These are phyloP conservation scores for Hemichromis elongatus DNA, from an alignment of 2,113 vertebrate species.

Conservation along the genomic window DNA sequence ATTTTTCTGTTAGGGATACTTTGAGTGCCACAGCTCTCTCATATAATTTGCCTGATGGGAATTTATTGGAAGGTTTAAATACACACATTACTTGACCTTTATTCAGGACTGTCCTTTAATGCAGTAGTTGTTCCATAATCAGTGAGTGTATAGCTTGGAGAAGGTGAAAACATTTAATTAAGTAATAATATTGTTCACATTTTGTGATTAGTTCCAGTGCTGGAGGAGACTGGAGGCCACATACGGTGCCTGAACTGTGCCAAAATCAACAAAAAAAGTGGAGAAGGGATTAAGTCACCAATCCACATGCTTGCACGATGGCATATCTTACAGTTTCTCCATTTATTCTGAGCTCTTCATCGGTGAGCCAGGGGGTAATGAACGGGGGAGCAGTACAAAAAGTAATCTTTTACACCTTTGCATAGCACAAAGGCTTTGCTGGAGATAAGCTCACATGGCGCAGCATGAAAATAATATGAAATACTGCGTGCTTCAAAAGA, in stretches of 20 bases:
- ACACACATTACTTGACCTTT: background rate
- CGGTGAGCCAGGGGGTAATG: conserved; percentile 1
- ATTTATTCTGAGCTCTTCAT: conserved; percentile 5
- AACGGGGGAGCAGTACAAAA: background rate
- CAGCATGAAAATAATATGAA: conserved; percentile 1
- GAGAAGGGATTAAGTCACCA: conserved; percentile 19
- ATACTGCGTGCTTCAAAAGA: background rate
- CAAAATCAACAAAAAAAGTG: background rate
- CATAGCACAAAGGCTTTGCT: conserved; percentile 42
- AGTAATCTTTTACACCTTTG: conserved; percentile 29
- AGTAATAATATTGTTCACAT: background rate
- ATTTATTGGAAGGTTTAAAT: background rate
- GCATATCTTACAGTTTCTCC: background rate
- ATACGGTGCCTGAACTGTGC: background rate
- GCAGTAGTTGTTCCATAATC: background rate
- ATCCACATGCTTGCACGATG: conserved; percentile 4
- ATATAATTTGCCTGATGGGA: background rate
- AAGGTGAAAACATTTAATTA: background rate
- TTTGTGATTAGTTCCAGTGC: background rate
- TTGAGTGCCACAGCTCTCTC: background rate
- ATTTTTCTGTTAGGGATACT: background rate
- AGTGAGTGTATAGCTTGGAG: background rate
- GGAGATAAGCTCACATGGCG: conserved; percentile 4
- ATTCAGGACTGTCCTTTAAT: background rate
- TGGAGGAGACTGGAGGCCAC: background rate